Conservation (phyloP, 2,888 invertebrate species). For the Alcis repandata region DNA sequence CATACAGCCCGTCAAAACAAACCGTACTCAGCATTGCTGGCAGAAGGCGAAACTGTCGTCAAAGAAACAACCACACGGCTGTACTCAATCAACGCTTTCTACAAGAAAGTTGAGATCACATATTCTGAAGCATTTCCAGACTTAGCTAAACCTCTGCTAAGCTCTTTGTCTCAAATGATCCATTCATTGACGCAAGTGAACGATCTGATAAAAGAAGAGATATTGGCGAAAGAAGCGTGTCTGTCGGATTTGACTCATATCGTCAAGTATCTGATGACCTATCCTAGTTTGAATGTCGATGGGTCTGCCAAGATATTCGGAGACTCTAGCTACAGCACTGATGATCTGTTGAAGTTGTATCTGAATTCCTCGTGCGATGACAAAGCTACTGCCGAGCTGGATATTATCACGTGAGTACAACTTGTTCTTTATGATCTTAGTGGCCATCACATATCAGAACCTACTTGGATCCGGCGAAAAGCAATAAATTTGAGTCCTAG, state of each 20-base stretch:
- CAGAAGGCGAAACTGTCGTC: conserved; percentile 64
- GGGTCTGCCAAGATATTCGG: conserved; percentile 13
- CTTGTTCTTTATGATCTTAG: neutral
- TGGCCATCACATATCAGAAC: no score
- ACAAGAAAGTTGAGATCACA: conserved; percentile 81
- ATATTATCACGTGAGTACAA: conserved; percentile 82
- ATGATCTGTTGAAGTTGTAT: conserved; percentile 21
- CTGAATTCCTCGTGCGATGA: conserved; percentile 50
- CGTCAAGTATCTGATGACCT: conserved; percentile 81
- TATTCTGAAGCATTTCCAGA: conserved; percentile 92
- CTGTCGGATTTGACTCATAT: conserved; percentile 60
- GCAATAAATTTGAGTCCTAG: no score
- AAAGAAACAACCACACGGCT: conserved; percentile 83
- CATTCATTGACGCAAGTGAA: conserved; percentile 88
- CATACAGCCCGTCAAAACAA: conserved; percentile 50
- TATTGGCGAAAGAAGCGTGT: conserved; percentile 69
- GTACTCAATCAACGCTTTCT: conserved; percentile 85
- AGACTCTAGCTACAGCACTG: conserved; percentile 2
- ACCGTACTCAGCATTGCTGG: conserved; percentile 48
- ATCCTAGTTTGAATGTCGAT: conserved; percentile 70
- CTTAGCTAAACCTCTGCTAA: conserved; percentile 90
- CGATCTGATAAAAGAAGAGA: conserved; percentile 79
- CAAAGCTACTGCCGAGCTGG: conserved; percentile 62
- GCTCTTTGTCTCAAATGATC: conserved; percentile 89
- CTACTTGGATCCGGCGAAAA: no score